Percentiles rank a stretch among this genome's conserved stretches.
These are phyloP conservation scores for Aphidius ervi DNA, from an alignment of 1,140 invertebrate species.

Conservation along the genomic window DNA sequence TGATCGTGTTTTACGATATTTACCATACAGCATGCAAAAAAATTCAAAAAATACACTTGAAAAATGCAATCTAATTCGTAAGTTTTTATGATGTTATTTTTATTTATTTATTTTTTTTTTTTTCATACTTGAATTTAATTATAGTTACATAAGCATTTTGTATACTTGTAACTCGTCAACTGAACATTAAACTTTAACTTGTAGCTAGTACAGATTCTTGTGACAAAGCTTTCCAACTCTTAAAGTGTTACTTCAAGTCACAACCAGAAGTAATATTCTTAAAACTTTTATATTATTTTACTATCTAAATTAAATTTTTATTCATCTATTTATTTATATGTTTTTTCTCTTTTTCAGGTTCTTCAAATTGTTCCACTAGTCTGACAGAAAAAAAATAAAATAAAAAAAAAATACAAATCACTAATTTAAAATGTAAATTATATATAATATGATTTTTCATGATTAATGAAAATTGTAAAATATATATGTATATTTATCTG, in stretches of 20 bases:
- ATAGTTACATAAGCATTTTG: not conserved
- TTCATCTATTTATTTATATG: no score
- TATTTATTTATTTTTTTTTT: no score
- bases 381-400: no score
- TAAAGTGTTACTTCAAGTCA: slow-evolving; percentile 33
- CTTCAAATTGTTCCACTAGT: no score
- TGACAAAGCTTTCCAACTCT: slow-evolving; percentile 39
- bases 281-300: no score
- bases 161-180: not conserved
- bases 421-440: no score
- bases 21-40: slow-evolving; percentile 33
- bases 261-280: slow-evolving; percentile 32
- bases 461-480: no score
- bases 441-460: no score
- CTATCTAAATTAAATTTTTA: no score
- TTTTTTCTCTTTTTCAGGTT: no score
- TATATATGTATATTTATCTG: no score
- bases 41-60: slow-evolving; percentile 30
- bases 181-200: slow-evolving; percentile 12
- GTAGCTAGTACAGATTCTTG: slow-evolving; percentile 34
- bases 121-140: not conserved
- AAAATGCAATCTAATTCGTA: slow-evolving; percentile 36
- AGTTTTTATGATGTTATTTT: slow-evolving; percentile 17
- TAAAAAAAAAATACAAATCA: no score
- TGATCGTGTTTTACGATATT: slow-evolving; percentile 32